These are phyloP conservation scores for Galleria mellonella DNA, from an alignment of 1,140 invertebrate genomes.

Conservation along the genomic window DNA sequence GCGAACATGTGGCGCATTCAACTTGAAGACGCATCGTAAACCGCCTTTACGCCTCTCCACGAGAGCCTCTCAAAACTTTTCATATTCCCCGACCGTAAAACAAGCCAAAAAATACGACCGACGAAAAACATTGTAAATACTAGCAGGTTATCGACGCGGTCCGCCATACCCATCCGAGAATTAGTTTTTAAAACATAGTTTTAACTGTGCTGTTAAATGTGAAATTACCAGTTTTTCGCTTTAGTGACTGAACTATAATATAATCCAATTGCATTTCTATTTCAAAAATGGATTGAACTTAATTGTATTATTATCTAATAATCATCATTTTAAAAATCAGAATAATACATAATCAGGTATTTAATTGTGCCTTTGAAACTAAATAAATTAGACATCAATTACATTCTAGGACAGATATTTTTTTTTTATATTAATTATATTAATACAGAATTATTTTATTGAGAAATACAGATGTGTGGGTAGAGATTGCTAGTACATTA, in stretches of 20 bases:
- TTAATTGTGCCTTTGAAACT: too few species aligned
- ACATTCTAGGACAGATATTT: too few species aligned
- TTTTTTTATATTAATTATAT: too few species aligned
- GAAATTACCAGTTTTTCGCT: constrained; percentile 49
- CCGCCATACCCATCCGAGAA: constrained; percentile 39
- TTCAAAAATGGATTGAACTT: too few species aligned
- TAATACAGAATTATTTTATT: too few species aligned
- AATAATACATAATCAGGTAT: too few species aligned
- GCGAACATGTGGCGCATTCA: constrained; percentile 64
- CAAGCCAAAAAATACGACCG: constrained; percentile 70
- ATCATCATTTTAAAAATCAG: too few species aligned
- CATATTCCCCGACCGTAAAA: constrained; percentile 69
- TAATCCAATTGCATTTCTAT: too few species aligned
- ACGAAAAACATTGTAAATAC: constrained; percentile 72
- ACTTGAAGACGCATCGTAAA: constrained; percentile 71
- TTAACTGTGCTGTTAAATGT: constrained; percentile 55
- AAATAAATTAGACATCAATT: too few species aligned
- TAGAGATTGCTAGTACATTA: too few species aligned
- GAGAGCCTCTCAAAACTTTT: constrained; percentile 71
- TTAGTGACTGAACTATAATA: constrained; percentile 10
- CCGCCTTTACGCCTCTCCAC: constrained; percentile 64
- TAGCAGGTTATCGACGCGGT: constrained; percentile 54
- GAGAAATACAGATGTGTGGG: too few species aligned
- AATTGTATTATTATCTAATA: too few species aligned
- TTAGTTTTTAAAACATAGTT: constrained; percentile 70